Evolutionary conservation across 2,797 vertebrate species (phyloP), one percentile per base, ranked within the genome.

Genomic region (Trachurus trachurus): DNA sequence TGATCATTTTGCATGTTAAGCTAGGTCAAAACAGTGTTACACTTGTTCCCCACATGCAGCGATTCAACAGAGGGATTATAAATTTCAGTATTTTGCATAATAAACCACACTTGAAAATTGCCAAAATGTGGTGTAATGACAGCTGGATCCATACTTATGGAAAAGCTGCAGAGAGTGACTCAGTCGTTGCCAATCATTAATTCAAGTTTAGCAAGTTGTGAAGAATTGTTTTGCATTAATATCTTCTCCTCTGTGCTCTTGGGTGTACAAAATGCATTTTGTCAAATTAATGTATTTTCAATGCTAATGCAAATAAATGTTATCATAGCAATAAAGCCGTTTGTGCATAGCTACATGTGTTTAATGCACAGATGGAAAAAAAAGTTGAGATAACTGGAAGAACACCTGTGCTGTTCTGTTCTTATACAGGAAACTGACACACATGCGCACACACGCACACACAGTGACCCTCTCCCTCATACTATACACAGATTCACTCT

Each of bases 381-480:
- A 34, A 34, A 34, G 31, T 34, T 40, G 22, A 37, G 75, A 74
- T 78, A 69, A 69, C 74, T 87, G 80, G 62, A 70, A 86, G 71
- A 70, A 89, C 74, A 88, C 84, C 80, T 87, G 82, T 67, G 72
- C 58, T 79, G 44, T 60, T n/a, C 60, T 66, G 56, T 42, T 78
- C 67, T 71, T 45, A 64, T 49, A 58, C 61, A 72, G 71, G 68
- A 84, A 83, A 54, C 37, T 7, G 53, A 84, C 66, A 61, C 56
- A 60, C 76, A 67, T 26, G 26, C 26, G 26, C 68, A 68, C 56
- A 54, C 53, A 72, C 44, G 22, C 74, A 71, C 57, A 84, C 17
- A 63, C 44, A 68, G 58, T 71, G 79, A 61, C 13, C 59, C 64
- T 52, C 53, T 57, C 73, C 31, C 44, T 74, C 42, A 52, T 71